Conservation (phyloP, 2,797 vertebrate genomes). For the Ibycter americanus region DNA sequence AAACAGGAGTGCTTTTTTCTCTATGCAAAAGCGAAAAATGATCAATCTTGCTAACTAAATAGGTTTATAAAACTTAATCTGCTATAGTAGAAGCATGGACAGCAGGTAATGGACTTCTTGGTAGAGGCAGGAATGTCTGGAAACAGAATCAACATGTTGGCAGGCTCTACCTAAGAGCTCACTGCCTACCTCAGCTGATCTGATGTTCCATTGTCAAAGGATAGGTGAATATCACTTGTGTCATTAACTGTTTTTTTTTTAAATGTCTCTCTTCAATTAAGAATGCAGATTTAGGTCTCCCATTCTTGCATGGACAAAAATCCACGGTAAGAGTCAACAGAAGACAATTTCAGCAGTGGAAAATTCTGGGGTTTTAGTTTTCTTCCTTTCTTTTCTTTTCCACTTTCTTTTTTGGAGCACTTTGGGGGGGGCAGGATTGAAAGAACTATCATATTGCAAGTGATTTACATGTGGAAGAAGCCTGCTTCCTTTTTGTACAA, state of each 20-base stretch:
- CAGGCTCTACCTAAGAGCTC: neutral
- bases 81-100: fast-evolving
- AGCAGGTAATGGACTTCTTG: neutral
- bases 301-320: neutral
- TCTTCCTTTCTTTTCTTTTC: neutral
- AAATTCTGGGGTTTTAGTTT: neutral
- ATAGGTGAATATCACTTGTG: neutral
- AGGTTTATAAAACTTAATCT: neutral
- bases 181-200: neutral
- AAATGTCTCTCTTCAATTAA: neutral
- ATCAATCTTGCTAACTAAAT: neutral
- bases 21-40: neutral
- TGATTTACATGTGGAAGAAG: neutral
- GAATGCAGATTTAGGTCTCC: neutral
- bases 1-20: neutral
- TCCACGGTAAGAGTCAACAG: neutral
- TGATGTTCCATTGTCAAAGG: neutral
- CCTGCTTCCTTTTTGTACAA: neutral
- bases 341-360: neutral
- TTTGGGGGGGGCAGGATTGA: neutral
- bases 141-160: fast-evolving
- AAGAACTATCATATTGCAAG: neutral
- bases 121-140: neutral
- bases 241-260: neutral
- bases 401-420: neutral